These are phyloP conservation scores for Tortricodes alternella DNA, from an alignment of 2,888 invertebrate genomes.

Conservation along the genomic window DNA sequence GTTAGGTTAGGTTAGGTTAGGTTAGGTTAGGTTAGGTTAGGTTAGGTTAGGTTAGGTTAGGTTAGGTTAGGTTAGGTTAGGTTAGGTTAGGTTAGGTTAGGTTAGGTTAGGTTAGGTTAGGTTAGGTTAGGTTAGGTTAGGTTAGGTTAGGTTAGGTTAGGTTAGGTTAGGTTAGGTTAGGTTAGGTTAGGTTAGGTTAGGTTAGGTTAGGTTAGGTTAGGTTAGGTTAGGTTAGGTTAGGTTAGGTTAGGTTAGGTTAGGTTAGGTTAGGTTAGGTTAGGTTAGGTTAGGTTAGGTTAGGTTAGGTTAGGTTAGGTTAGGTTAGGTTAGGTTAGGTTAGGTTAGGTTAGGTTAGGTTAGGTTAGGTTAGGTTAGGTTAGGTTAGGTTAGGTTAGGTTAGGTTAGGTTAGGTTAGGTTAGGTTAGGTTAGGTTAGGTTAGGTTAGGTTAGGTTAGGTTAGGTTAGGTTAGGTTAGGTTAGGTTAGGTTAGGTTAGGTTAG, in stretches of 20 bases:
- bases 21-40: slow-evolving; percentile 6
- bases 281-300: slow-evolving; percentile 6
- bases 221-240: slow-evolving; percentile 6
- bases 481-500: neutral
- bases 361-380: slow-evolving; percentile 6
- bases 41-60: slow-evolving; percentile 6
- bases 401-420: slow-evolving; percentile 6
- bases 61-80: slow-evolving; percentile 6
- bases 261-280: slow-evolving; percentile 6
- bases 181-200: slow-evolving; percentile 6
- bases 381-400: slow-evolving; percentile 6
- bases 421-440: slow-evolving; percentile 6
- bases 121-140: slow-evolving; percentile 6
- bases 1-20: slow-evolving; percentile 6
- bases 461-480: neutral
- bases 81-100: slow-evolving; percentile 6
- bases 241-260: slow-evolving; percentile 6
- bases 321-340: slow-evolving; percentile 6
- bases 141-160: slow-evolving; percentile 6
- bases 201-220: slow-evolving; percentile 6
- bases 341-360: slow-evolving; percentile 6
- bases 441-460: neutral
- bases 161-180: slow-evolving; percentile 6
- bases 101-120: slow-evolving; percentile 6
- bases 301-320: slow-evolving; percentile 6